These are phyloP conservation scores for Athripsodes cinereus DNA, from an alignment of 2,888 invertebrate genomes.

Conservation along the genomic window DNA sequence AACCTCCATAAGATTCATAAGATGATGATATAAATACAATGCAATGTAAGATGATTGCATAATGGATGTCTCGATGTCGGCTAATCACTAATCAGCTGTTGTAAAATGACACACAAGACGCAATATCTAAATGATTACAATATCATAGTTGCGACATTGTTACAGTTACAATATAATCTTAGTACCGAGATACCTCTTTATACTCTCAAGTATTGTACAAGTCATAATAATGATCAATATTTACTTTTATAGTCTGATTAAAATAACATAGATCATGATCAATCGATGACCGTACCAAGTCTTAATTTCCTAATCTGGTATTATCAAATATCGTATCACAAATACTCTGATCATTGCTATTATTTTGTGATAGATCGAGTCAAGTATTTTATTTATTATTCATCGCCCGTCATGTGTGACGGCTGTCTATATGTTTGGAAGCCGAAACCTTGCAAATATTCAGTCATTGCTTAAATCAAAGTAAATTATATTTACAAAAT, in stretches of 20 bases:
- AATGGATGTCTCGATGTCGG: not conserved
- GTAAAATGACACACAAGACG: not conserved
- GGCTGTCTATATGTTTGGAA: not conserved
- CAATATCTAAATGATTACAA: not conserved
- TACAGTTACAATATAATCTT: not conserved
- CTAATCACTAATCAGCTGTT: not conserved
- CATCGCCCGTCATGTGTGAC: not conserved
- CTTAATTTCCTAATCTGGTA: constrained; percentile 1
- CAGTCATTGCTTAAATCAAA: too few species aligned
- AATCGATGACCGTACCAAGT: not conserved
- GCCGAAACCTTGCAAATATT: too few species aligned
- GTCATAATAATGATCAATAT: not conserved
- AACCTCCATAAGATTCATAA: too few species aligned
- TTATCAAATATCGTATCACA: constrained; percentile 1
- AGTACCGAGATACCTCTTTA: not conserved
- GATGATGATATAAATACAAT: too few species aligned
- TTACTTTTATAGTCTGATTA: constrained; percentile 2
- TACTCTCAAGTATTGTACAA: not conserved
- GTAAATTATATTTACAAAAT: too few species aligned
- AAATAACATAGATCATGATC: constrained; percentile 2
- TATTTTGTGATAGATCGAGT: not conserved
- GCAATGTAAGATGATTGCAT: too few species aligned
- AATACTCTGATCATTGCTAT: not conserved
- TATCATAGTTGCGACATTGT: not conserved
- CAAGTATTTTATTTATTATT: not conserved